Conservation (phyloP, 2,888 invertebrate genomes). For the Spodoptera picta region DNA sequence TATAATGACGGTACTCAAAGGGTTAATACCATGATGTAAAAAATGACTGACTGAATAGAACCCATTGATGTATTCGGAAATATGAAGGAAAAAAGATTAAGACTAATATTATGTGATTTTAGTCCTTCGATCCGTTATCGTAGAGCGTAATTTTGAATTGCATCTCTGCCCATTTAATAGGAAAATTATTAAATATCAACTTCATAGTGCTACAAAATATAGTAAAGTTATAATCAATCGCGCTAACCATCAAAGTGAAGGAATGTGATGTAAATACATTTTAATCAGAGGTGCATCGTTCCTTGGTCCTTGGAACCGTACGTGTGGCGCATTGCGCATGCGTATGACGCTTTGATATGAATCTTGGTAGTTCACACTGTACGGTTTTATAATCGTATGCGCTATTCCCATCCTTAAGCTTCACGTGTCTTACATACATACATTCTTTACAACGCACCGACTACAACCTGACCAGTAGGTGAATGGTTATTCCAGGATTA, state of each 20-base stretch:
- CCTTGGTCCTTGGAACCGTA: conserved; percentile 56
- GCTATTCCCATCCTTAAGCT: conserved; percentile 42
- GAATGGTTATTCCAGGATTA: too few relatives aligned
- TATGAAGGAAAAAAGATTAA: too few relatives aligned
- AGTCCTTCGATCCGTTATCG: too few relatives aligned
- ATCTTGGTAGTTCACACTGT: conserved; percentile 49
- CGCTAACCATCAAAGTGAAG: conserved; percentile 40
- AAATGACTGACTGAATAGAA: too few relatives aligned
- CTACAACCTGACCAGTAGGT: too few relatives aligned
- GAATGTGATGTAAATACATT: conserved; percentile 56
- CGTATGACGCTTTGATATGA: conserved; percentile 45
- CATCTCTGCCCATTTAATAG: too few relatives aligned
- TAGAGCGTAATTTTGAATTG: too few relatives aligned
- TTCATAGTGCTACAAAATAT: conserved; percentile 12
- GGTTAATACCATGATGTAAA: too few relatives aligned
- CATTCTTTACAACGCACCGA: conserved; percentile 26
- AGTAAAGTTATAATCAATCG: conserved; percentile 36
- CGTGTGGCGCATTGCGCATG: conserved; percentile 63
- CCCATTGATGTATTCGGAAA: too few relatives aligned
- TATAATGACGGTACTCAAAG: too few relatives aligned
- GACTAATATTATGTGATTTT: too few relatives aligned
- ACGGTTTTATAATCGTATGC: conserved; percentile 41
- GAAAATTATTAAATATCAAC: not conserved
- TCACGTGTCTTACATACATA: conserved; percentile 41
- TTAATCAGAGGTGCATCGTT: conserved; percentile 61